phyloP scores from a whole-genome alignment of 2,797 vertebrate genomes.

The Myioborus melanocephalus region DNA sequence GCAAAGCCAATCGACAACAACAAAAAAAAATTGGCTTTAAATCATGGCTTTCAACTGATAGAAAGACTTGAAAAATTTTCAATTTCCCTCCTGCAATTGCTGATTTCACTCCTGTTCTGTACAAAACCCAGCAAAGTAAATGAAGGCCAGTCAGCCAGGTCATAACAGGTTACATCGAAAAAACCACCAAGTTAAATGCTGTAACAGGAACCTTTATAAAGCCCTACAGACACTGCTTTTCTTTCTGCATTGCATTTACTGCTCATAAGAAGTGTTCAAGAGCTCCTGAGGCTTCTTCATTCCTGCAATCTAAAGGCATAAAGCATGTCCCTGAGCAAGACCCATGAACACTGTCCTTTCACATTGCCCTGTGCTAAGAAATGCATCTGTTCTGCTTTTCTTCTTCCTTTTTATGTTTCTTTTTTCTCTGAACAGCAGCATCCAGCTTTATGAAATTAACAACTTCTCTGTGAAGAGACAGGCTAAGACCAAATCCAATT shows the following conservation, averaged over 20 bases:
- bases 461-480: background rate
- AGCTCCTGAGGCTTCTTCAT: background rate
- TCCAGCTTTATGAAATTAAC: background rate
- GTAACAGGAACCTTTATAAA: conserved; percentile 13
- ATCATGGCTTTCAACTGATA: background rate
- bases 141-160: background rate
- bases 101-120: background rate
- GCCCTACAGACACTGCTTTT: background rate
- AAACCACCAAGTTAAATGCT: background rate
- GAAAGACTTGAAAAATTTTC: background rate
- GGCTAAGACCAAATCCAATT: background rate
- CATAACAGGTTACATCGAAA: background rate
- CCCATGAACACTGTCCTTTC: background rate
- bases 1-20: conserved; percentile 27
- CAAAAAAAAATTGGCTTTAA: conserved; percentile 27
- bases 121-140: background rate
- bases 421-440: background rate
- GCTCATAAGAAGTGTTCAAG: background rate
- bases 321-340: background rate
- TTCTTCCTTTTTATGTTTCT: background rate
- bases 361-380: background rate
- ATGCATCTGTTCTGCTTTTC: background rate
- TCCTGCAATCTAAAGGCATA: background rate
- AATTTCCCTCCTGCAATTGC: background rate
- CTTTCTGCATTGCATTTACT: conserved; percentile 3